These are phyloP conservation scores for Desmophyllum pertusum DNA, from an alignment of 92 coral and sea anemone genomes.

Conservation along the genomic window DNA sequence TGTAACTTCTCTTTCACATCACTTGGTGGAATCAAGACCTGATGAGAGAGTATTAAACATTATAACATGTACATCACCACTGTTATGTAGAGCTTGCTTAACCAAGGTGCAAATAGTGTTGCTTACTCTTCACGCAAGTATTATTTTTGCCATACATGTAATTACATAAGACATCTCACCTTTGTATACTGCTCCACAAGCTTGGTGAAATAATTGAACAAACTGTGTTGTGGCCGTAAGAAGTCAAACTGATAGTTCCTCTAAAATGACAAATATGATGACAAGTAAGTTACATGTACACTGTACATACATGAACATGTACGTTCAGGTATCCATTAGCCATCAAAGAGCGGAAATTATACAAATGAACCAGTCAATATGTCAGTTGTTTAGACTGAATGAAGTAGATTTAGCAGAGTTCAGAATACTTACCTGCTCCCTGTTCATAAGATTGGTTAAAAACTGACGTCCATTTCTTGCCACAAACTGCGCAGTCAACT, in stretches of 20 bases:
- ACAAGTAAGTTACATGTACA: not conserved
- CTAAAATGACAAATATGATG: constrained; percentile 55
- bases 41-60: not conserved
- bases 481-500: constrained; percentile 96
- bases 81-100: no score
- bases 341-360: no score
- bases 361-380: no score
- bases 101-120: no score
- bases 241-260: constrained; percentile 98
- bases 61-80: no score
- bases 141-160: not conserved
- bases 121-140: no score
- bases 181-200: constrained; percentile 97
- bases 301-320: no score
- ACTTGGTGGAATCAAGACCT: constrained; percentile 94
- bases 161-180: constrained; percentile 48
- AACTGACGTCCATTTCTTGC: constrained; percentile 98
- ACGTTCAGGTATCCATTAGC: no score
- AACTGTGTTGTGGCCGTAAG: constrained; percentile 95
- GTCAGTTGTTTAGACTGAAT: no score
- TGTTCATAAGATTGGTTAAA: constrained; percentile 86
- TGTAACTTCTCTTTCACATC: constrained; percentile 76
- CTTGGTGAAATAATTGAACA: constrained; percentile 96
- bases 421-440: constrained; percentile 80
- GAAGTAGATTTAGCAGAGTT: no score